These are phyloP conservation scores for Andricus quercusramuli DNA, from an alignment of 2,888 invertebrate genomes.

Conservation along the genomic window DNA sequence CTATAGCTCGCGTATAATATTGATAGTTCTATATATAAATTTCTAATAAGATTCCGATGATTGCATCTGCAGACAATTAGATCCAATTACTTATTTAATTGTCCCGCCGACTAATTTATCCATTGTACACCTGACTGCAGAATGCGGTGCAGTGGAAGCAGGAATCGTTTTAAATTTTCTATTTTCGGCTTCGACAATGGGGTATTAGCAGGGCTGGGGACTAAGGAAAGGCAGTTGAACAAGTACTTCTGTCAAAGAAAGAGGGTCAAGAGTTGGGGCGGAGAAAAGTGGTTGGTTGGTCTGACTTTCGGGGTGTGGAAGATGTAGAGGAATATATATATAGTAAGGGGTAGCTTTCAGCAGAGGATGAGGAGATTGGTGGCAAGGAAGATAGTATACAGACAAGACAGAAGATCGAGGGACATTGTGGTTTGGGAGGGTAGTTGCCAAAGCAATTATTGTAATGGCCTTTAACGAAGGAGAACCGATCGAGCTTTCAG, in stretches of 20 bases:
- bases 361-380: slow-evolving; percentile 35
- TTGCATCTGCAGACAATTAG: not conserved
- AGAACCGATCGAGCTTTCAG: slow-evolving; percentile 51
- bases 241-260: slow-evolving; percentile 21
- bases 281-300: slow-evolving; percentile 40
- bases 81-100: slow-evolving; percentile 23
- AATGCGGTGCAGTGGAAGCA: not conserved
- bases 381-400: slow-evolving; percentile 38
- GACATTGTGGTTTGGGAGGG: slow-evolving; percentile 49
- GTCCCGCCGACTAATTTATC: slow-evolving; percentile 3
- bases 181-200: slow-evolving; percentile 15
- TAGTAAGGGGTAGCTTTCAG: slow-evolving; percentile 22
- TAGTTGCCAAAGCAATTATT: slow-evolving; percentile 68
- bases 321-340: not conserved
- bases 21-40: too few species aligned
- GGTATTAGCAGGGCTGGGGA: not conserved
- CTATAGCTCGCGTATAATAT: too few species aligned
- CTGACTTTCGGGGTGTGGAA: slow-evolving; percentile 21
- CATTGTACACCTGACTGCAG: not conserved
- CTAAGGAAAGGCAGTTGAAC: slow-evolving; percentile 21
- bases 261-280: slow-evolving; percentile 34
- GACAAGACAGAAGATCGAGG: slow-evolving; percentile 28
- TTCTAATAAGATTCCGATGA: not conserved
- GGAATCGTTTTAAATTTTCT: slow-evolving; percentile 32
- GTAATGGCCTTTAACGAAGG: slow-evolving; percentile 62